phyloP scores from a whole-genome alignment of 2,888 invertebrate genomes.

The Silvanus unidentatus region DNA sequence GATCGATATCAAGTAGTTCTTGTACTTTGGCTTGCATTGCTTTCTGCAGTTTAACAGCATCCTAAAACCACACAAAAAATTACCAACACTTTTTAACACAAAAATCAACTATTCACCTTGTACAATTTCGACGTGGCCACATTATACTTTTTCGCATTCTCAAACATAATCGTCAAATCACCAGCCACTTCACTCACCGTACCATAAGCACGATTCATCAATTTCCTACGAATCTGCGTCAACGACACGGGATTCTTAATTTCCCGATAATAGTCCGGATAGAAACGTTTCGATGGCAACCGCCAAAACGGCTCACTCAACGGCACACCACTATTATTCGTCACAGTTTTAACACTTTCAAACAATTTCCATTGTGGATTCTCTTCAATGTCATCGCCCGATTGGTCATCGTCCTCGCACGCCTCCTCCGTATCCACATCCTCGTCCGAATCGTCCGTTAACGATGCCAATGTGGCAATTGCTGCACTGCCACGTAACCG shows the following conservation, averaged over 20 bases:
- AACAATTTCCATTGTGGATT: constrained; percentile 89
- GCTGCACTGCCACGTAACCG: constrained; percentile 50
- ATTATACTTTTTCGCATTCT: constrained; percentile 92
- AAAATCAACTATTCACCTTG: constrained; percentile 51
- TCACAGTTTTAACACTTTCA: constrained; percentile 68
- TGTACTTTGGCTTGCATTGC: constrained; percentile 65
- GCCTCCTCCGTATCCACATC: constrained; percentile 57
- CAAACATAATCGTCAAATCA: constrained; percentile 94
- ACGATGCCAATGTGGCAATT: constrained; percentile 55
- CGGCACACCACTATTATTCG: constrained; percentile 62
- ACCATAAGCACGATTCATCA: constrained; percentile 75
- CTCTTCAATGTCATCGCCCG: constrained; percentile 41
- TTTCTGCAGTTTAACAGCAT: constrained; percentile 68
- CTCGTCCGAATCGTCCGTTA: constrained; percentile 59
- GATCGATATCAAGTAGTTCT: constrained; percentile 61
- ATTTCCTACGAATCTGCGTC: constrained; percentile 80
- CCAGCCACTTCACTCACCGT: constrained; percentile 84
- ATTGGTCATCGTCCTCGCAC: constrained; percentile 50
- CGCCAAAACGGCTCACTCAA: constrained; percentile 90
- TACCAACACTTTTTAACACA: not conserved
- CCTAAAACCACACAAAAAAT: constrained; percentile 45
- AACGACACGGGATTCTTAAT: constrained; percentile 94
- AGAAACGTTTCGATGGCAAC: constrained; percentile 82
- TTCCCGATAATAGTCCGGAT: constrained; percentile 96
- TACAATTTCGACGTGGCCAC: constrained; percentile 73